These are phyloP conservation scores for Pachyramphus minor DNA, from an alignment of 2,113 vertebrate genomes.

Conservation along the genomic window DNA sequence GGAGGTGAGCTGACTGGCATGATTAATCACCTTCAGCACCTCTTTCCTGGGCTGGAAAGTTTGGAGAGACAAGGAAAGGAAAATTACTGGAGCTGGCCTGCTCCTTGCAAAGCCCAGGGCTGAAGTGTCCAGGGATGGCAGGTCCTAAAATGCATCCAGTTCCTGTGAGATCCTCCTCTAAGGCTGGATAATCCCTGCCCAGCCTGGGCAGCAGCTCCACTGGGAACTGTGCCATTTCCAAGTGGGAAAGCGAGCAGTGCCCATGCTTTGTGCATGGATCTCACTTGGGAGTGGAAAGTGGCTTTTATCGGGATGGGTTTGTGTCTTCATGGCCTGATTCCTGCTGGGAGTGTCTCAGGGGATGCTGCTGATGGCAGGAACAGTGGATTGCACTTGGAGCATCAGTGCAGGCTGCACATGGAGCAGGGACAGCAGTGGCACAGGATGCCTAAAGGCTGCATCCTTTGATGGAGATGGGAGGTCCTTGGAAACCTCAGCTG, in stretches of 20 bases:
- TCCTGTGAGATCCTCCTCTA: neutral
- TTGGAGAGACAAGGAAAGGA: neutral
- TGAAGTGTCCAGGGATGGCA: neutral
- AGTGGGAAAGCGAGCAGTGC: neutral
- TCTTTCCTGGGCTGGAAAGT: neutral
- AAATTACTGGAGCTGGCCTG: neutral
- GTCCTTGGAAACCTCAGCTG: neutral
- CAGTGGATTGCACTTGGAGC: neutral
- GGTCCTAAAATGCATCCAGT: neutral
- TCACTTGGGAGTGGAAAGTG: neutral
- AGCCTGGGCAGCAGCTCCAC: neutral
- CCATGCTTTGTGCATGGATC: neutral
- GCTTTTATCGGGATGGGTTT: neutral
- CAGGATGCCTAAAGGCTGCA: neutral
- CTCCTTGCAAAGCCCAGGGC: neutral
- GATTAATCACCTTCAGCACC: neutral
- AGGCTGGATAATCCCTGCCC: fast-evolving
- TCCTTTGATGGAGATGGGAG: neutral
- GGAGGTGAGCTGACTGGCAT: neutral
- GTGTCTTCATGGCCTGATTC: neutral
- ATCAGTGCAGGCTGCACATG: neutral
- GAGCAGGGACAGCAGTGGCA: neutral
- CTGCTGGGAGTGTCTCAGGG: neutral
- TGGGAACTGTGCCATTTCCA: neutral
- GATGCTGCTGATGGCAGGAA: neutral